These are phyloP conservation scores for Artemisiospiza belli DNA, from an alignment of 2,113 vertebrate species.

Conservation along the genomic window DNA sequence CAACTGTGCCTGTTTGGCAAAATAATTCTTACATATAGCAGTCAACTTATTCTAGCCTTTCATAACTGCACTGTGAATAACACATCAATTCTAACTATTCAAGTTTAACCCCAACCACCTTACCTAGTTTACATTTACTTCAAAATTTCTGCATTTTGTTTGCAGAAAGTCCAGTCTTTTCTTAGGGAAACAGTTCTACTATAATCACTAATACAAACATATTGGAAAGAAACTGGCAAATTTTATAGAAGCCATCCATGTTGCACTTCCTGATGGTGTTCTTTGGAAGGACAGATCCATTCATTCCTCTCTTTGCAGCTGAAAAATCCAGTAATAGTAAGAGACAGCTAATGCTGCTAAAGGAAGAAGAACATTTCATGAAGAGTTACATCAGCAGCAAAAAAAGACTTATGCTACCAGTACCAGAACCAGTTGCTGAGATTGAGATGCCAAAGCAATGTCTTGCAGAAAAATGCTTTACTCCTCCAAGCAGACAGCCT, in stretches of 20 bases:
- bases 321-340: conserved; percentile 21
- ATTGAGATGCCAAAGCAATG: conserved; percentile 58
- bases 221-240: background rate
- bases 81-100: background rate
- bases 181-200: background rate
- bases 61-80: background rate
- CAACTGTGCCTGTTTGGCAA: background rate
- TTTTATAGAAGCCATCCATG: background rate
- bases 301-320: background rate
- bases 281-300: background rate
- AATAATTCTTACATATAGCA: background rate
- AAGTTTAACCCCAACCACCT: background rate
- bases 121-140: background rate
- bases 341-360: conserved; percentile 53
- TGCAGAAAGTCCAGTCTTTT: background rate
- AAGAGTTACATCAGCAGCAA: conserved; percentile 48
- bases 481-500: conserved; percentile 32
- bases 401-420: conserved; percentile 59
- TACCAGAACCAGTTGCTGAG: conserved; percentile 56
- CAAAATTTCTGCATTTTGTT: background rate
- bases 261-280: background rate
- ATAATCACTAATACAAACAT: background rate
- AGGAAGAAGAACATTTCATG: conserved; percentile 18
- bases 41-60: background rate
- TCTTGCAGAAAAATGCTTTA: background rate